A percentile compares a stretch with the other conserved stretches of the same genome.
These are phyloP conservation scores for Parnassius apollo DNA, from an alignment of 2,888 invertebrate genomes.

Conservation along the genomic window DNA sequence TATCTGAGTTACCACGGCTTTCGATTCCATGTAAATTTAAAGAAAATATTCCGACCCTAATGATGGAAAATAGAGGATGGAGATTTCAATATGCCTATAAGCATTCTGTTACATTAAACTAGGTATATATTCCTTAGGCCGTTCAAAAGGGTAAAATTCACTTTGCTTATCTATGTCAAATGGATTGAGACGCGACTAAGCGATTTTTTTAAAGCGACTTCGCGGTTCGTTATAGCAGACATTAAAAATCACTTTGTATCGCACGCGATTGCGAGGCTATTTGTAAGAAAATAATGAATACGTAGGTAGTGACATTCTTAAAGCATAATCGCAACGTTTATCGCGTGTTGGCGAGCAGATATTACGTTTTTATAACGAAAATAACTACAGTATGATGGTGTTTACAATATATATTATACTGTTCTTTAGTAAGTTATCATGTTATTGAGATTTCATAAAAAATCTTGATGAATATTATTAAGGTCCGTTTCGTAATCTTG, in stretches of 20 bases:
- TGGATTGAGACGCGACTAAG: slow-evolving; percentile 2
- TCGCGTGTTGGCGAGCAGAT: background rate
- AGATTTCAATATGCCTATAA: too few species aligned
- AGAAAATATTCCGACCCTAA: too few species aligned
- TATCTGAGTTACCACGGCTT: too few species aligned
- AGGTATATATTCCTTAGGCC: too few species aligned
- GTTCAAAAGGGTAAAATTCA: background rate
- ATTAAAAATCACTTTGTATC: slow-evolving; percentile 28
- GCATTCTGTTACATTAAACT: too few species aligned
- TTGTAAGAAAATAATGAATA: slow-evolving; percentile 24
- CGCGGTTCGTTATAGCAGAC: slow-evolving; percentile 26
- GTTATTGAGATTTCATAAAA: slow-evolving; percentile 14
- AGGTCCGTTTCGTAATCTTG: background rate
- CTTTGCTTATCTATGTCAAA: slow-evolving; percentile 8
- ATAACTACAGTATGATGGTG: slow-evolving; percentile 11
- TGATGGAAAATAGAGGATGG: too few species aligned
- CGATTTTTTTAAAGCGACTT: slow-evolving; percentile 21
- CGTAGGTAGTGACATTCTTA: slow-evolving; percentile 21
- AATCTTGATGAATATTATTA: slow-evolving; percentile 12
- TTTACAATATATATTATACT: slow-evolving; percentile 10
- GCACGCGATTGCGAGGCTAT: slow-evolving; percentile 21
- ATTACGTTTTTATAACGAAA: slow-evolving; percentile 22
- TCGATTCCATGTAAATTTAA: too few species aligned
- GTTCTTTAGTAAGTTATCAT: slow-evolving; percentile 2
- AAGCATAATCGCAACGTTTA: slow-evolving; percentile 23